Conservation (phyloP, 2,888 invertebrate species). For the Amaurobius ferox region DNA sequence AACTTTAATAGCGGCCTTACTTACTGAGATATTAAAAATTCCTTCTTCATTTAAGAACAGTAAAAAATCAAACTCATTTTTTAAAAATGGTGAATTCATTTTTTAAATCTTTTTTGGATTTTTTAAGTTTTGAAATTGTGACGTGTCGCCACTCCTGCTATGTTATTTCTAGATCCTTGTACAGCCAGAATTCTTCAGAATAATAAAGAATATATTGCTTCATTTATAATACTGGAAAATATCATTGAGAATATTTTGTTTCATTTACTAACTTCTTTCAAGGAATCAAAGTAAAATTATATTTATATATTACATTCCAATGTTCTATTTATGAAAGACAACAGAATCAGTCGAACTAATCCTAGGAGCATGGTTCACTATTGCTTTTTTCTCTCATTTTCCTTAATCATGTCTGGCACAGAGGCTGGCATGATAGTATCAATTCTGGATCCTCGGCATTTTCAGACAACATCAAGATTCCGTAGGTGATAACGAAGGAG, state of each 20-base stretch:
- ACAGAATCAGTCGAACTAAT: conserved; percentile 1
- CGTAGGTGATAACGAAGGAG: neutral
- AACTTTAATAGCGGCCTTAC: too few relatives aligned
- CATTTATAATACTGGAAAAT: neutral
- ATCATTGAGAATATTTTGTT: neutral
- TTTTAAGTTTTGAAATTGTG: too few relatives aligned
- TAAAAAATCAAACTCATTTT: too few relatives aligned
- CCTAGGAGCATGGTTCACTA: neutral
- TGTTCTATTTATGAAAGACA: neutral
- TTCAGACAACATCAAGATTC: neutral
- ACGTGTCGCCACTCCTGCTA: too few relatives aligned
- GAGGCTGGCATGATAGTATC: neutral
- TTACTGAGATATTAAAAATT: too few relatives aligned
- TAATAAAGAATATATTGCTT: too few relatives aligned
- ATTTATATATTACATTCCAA: neutral
- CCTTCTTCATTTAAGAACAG: too few relatives aligned
- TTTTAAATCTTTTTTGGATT: too few relatives aligned
- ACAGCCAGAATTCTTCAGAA: too few relatives aligned
- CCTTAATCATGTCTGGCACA: neutral
- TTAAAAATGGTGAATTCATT: too few relatives aligned
- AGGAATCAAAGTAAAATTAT: neutral
- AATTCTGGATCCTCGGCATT: neutral
- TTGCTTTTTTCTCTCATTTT: conserved; percentile 1
- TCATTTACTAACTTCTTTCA: neutral
- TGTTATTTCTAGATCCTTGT: too few relatives aligned